Evolutionary conservation across 2,888 invertebrate species (phyloP).

Genomic region (Sussaba pulchella): DNA sequence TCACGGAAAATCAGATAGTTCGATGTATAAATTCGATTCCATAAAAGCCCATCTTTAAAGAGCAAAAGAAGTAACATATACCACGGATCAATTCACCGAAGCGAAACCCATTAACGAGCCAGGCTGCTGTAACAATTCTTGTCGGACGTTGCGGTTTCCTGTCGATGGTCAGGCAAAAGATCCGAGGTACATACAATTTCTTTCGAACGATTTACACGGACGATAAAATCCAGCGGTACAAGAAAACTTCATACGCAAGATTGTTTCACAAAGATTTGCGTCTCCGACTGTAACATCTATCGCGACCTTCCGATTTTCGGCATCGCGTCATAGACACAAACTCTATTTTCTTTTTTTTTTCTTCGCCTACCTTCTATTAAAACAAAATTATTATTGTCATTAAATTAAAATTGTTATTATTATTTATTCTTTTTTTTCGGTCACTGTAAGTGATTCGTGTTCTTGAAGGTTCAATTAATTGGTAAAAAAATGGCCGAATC

Average conservation of each 20-base stretch:
- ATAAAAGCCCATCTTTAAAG: no score
- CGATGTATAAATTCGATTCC: no score
- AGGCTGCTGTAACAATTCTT: constrained; percentile 55
- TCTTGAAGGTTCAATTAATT: constrained; percentile 26
- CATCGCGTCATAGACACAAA: constrained; percentile 26
- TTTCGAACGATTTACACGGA: constrained; percentile 62
- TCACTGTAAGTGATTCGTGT: constrained; percentile 20
- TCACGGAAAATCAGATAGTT: no score
- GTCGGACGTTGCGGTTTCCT: constrained; percentile 61
- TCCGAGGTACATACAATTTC: constrained; percentile 45
- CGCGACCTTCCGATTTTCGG: constrained; percentile 1
- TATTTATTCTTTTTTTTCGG: no score
- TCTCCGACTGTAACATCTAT: constrained; percentile 13
- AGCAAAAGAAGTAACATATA: no score
- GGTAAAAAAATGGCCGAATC: constrained; percentile 31
- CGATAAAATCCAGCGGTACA: constrained; percentile 62
- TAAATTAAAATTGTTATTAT: no score
- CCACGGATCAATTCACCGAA: constrained; percentile 14
- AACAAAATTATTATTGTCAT: no score
- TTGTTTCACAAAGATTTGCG: constrained; percentile 19
- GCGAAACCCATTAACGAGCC: constrained; percentile 61
- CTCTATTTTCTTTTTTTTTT: constrained; percentile 39
- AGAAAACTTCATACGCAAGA: constrained; percentile 34
- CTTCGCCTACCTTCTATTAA: no score
- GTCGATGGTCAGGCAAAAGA: constrained; percentile 31